A percentile compares a stretch with the other conserved stretches of the same genome.
phyloP scores from a whole-genome alignment of 1,140 invertebrate genomes.

The Lucilia sericata region DNA sequence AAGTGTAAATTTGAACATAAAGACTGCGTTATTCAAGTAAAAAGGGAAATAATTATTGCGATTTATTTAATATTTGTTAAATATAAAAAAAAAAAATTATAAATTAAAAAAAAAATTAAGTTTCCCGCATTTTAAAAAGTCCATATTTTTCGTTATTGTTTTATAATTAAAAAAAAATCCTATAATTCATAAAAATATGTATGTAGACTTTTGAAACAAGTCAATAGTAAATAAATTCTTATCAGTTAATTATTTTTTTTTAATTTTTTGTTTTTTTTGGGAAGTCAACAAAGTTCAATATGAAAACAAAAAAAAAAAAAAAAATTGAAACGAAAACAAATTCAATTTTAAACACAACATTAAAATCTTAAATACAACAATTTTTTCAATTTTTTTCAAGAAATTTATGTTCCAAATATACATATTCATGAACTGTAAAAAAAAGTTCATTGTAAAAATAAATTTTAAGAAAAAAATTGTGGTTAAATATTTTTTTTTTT shows the following conservation, averaged over 20 bases:
- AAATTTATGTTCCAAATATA: neutral
- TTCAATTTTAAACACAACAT: conserved; percentile 7
- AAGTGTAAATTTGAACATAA: too few relatives aligned
- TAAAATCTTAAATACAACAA: neutral
- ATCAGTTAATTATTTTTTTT: neutral
- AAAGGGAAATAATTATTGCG: too few relatives aligned
- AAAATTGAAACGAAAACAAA: neutral
- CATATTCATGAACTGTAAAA: neutral
- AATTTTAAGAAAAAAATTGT: neutral
- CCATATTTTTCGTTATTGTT: neutral
- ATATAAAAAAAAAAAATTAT: too few relatives aligned
- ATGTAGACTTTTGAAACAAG: neutral
- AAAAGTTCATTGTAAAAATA: neutral
- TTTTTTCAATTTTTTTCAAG: neutral
- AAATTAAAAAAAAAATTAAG: too few relatives aligned
- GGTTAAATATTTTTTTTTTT: neutral
- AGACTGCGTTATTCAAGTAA: too few relatives aligned
- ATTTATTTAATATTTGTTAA: too few relatives aligned
- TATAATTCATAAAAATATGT: neutral
- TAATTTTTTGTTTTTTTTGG: conserved; percentile 2
- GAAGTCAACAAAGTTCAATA: conserved; percentile 31
- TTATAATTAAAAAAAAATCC: neutral
- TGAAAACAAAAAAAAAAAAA: neutral
- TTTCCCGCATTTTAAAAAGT: too few relatives aligned
- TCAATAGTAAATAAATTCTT: conserved; percentile 8